Evolutionary conservation across 2,888 invertebrate species (phyloP).

Genomic region (Diarsia dahlii): DNA sequence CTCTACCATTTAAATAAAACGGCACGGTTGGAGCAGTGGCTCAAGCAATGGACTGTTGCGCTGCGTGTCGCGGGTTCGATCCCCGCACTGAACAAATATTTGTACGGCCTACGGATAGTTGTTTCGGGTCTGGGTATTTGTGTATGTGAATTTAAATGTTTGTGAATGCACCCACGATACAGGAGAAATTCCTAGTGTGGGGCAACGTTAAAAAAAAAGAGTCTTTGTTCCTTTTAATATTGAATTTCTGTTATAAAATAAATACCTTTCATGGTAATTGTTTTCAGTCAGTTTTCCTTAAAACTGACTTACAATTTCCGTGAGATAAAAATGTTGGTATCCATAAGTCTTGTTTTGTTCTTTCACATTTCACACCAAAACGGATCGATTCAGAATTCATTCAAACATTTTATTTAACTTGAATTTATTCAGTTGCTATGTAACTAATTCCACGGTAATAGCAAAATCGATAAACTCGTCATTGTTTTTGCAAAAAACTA

Average conservation of each 20-base stretch:
- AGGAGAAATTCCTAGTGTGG: no score
- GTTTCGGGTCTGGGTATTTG: no score
- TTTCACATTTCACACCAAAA: neutral
- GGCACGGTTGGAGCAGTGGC: no score
- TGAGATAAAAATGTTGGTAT: neutral
- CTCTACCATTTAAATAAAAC: neutral
- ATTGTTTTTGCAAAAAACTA: slow-evolving; percentile 54
- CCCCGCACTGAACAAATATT: no score
- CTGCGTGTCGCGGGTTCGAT: no score
- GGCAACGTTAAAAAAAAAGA: no score
- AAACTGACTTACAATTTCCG: neutral
- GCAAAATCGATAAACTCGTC: slow-evolving; percentile 52
- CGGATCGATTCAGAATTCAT: neutral
- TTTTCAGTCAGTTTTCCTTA: neutral
- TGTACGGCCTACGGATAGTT: no score
- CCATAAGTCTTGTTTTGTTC: slow-evolving; percentile 8
- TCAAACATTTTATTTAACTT: slow-evolving; percentile 6
- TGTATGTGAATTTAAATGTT: no score
- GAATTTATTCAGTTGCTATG: slow-evolving; percentile 23
- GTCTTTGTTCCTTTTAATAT: neutral
- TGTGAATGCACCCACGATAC: no score
- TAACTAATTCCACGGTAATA: slow-evolving; percentile 18
- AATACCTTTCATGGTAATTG: neutral
- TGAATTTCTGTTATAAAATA: neutral
- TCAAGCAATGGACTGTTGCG: no score